phyloP scores from a whole-genome alignment of 2,113 vertebrate genomes.

The human region DNA sequence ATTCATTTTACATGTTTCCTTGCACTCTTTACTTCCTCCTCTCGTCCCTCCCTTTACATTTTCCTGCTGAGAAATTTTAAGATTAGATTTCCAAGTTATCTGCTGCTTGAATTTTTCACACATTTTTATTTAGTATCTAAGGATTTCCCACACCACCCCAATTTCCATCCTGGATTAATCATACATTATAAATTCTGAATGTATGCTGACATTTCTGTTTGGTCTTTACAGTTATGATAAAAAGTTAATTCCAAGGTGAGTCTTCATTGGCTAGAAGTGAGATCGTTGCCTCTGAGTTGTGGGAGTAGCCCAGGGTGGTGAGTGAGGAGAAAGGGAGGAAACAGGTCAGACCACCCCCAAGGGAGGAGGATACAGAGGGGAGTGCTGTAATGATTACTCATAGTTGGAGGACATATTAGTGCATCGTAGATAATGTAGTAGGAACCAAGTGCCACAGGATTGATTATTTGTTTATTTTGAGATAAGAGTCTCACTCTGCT shows the following conservation, averaged over 20 bases:
- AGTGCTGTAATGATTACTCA: not conserved
- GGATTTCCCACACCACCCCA: not conserved
- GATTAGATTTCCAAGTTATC: not conserved
- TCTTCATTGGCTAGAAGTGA: not conserved
- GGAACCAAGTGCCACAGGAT: not conserved
- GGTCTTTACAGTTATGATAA: not conserved
- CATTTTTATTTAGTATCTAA: not conserved
- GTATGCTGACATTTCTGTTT: not conserved
- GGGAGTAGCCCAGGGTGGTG: not conserved
- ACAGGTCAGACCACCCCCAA: not conserved
- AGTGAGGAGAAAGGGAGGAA: not conserved
- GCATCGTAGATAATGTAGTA: not conserved
- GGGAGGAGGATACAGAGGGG: no score
- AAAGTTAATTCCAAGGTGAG: not conserved
- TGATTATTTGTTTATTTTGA: no score
- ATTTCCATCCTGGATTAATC: not conserved
- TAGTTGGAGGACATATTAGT: not conserved
- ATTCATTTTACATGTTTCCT: not conserved
- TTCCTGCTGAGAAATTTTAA: not conserved
- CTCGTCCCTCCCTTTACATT: not conserved
- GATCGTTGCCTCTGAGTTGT: not conserved
- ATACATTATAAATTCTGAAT: not conserved
- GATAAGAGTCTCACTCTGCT: no score
- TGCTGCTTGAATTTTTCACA: conserved; percentile 9
- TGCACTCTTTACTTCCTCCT: not conserved